A percentile compares a stretch with the other conserved stretches of the same genome.
phyloP scores from a whole-genome alignment of 2,113 vertebrate genomes.

The Onychorhynchus coronatus region DNA sequence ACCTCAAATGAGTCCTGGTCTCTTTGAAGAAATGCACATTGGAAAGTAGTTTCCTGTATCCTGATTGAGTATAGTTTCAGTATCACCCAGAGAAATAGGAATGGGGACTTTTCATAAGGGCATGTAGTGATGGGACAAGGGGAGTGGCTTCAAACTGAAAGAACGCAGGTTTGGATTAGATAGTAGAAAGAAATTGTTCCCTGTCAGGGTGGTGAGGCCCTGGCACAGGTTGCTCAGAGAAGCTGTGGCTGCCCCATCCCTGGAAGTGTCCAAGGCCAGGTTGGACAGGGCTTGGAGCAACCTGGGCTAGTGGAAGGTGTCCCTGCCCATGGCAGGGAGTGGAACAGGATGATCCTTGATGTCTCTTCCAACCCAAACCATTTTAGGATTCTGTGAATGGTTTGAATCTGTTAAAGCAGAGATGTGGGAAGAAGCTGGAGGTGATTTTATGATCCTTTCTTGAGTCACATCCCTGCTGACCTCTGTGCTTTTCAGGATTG shows the following conservation, averaged over 20 bases:
- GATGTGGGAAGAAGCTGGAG: background rate
- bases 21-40: background rate
- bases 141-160: background rate
- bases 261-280: background rate
- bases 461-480: background rate
- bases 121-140: background rate
- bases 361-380: background rate
- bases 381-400: background rate
- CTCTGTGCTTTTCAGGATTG: background rate
- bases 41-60: background rate
- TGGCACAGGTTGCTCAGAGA: background rate
- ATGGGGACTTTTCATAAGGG: background rate
- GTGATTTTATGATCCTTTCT: background rate
- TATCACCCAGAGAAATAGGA: background rate
- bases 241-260: background rate
- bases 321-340: background rate
- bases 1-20: background rate
- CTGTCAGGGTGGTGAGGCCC: background rate
- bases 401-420: background rate
- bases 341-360: rapidly evolving
- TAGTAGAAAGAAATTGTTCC: background rate
- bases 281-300: rapidly evolving
- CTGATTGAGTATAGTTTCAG: background rate
- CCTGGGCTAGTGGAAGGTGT: rapidly evolving
- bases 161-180: background rate